Evolutionary conservation across 2,888 invertebrate species (phyloP).

Genomic region (Sericinus montela): DNA sequence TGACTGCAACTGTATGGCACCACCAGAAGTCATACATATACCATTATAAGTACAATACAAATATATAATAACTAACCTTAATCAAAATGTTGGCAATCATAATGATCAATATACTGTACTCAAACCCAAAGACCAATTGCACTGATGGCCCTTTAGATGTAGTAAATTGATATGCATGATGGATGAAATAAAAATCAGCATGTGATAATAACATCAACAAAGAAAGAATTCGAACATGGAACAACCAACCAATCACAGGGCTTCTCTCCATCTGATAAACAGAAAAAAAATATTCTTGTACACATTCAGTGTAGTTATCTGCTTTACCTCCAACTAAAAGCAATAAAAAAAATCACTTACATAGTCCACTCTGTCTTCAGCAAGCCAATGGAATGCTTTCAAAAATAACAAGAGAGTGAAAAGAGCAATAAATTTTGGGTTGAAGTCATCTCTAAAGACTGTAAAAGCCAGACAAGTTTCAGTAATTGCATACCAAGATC

Average conservation of each 20-base stretch:
- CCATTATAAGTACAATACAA: no score
- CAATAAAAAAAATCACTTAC: constrained; percentile 81
- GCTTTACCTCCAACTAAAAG: no score
- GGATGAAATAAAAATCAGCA: constrained; percentile 93
- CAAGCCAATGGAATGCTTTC: constrained; percentile 99
- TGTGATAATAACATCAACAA: constrained; percentile 89
- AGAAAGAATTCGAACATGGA: constrained; percentile 95
- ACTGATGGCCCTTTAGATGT: constrained; percentile 96
- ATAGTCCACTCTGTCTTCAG: constrained; percentile 99
- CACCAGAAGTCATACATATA: no score
- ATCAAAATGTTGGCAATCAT: constrained; percentile 95
- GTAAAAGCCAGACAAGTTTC: constrained; percentile 99
- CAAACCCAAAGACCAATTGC: constrained; percentile 99
- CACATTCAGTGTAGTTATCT: no score
- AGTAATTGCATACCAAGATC: constrained; percentile 99
- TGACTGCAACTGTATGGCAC: no score
- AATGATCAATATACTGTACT: constrained; percentile 97
- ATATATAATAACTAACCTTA: constrained; percentile 87
- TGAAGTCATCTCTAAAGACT: constrained; percentile 99
- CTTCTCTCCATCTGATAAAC: constrained; percentile 96
- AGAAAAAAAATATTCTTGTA: no score
- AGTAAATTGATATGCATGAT: constrained; percentile 96
- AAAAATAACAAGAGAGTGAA: constrained; percentile 97
- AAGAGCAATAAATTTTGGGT: constrained; percentile 97
- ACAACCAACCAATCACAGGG: constrained; percentile 96